phyloP scores from a whole-genome alignment of 2,797 vertebrate genomes.

The Acanthopagrus latus region DNA sequence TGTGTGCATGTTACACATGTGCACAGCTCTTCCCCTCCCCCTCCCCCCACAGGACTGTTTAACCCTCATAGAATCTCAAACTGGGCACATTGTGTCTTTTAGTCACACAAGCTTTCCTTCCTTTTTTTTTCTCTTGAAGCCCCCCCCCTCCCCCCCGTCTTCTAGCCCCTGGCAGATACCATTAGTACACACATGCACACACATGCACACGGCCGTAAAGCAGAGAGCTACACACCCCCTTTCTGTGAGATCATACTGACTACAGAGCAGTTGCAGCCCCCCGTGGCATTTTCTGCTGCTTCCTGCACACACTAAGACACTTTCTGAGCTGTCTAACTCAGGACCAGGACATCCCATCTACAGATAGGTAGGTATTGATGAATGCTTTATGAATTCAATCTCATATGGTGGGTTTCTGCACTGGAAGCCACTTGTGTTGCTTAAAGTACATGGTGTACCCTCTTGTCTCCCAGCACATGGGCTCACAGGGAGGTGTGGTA shows the following conservation, averaged over 20 bases:
- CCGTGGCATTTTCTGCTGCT: conserved; percentile 21
- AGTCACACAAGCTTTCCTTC: conserved; percentile 3
- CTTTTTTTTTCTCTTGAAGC: neutral
- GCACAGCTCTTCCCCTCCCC: neutral
- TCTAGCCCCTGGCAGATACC: conserved; percentile 27
- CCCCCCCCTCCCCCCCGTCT: conserved; percentile 3
- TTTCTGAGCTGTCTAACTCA: conserved; percentile 24
- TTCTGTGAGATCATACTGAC: conserved; percentile 28
- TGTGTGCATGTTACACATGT: conserved; percentile 13
- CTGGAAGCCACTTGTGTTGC: neutral
- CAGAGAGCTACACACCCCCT: conserved; percentile 57
- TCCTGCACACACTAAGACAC: conserved; percentile 30
- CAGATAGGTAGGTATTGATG: conserved; percentile 59
- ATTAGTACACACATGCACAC: conserved; percentile 36
- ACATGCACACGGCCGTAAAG: conserved; percentile 30
- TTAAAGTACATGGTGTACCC: conserved; percentile 66
- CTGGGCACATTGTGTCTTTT: conserved; percentile 3
- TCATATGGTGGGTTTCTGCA: conserved; percentile 15
- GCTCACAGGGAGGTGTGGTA: conserved; percentile 17
- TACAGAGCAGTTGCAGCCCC: conserved; percentile 24
- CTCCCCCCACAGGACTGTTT: neutral
- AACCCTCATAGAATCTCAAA: conserved; percentile 32
- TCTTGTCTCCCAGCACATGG: conserved; percentile 9
- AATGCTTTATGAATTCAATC: conserved; percentile 6
- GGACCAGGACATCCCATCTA: conserved; percentile 59